Base-by-base conservation (phyloP, 1,140 invertebrate genomes). In the Drosophila arizonae region DNA sequence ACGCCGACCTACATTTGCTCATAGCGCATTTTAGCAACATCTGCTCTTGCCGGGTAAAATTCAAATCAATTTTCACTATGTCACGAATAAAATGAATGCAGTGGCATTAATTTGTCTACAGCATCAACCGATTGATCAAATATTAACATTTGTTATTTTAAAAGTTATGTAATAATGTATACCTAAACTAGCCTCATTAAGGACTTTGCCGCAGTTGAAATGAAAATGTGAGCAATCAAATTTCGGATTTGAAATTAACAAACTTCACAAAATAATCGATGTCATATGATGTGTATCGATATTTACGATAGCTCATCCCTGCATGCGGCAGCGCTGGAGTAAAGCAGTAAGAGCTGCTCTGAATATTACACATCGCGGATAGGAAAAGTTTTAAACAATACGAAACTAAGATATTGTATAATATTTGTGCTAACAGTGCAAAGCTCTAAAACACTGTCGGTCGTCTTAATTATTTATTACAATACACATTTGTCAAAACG, bases 1-100 rank as follows among this genome's bases (percentile, higher is more conserved):
- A 84, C 80, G 63, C 72, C 72, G 67, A 71, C 72, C 66, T 60
- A 75, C 55, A 75, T 75, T 69, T 52, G 10, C 39, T 64, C 56
- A 55, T 56, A 41, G 48, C 33, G 15, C 26, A 50, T 52, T 60
- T 45, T 67, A 30, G 39, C 55, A 67, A 50, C 50, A 39, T 57
- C 52, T 54, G 64, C 48, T 15, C 11, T 36, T 33, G 69, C 69
- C 69, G 69, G 68, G 41, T 30, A 54, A 54, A 39, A 48, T 17
- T 9, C 6, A 36, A 33, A 39, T 24, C 11, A 51, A 30, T 51
- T 15, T 58, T 70, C 10, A 39, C n/a, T 43, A 36, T 57, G 28
- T 63, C 55, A 39, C 36, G 21, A 33, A 36, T 68, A 6, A 30
- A 46, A 36, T 45, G 9, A 30, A 3, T 30, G 4, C 9, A 33